Percentiles rank a stretch among this genome's conserved stretches.
Evolutionary conservation across 2,888 invertebrate species (phyloP).

Genomic region (Agonopterix subpropinquella): DNA sequence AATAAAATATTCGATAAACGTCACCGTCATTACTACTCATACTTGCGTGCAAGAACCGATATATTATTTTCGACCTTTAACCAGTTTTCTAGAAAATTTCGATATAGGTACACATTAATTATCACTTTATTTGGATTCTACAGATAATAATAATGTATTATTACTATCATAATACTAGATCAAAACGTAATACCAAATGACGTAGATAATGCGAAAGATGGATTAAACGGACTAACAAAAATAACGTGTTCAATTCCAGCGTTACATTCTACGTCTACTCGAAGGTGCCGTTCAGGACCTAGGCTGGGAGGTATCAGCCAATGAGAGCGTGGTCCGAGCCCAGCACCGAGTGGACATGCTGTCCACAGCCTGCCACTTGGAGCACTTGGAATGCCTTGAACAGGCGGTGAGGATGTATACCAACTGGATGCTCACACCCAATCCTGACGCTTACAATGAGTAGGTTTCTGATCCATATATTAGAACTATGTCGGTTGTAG

Average conservation of each 20-base stretch:
- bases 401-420: conserved; percentile 83
- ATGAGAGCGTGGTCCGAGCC: conserved; percentile 80
- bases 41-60: too few relatives aligned
- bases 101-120: too few relatives aligned
- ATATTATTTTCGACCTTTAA: too few relatives aligned
- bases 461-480: conserved; percentile 51
- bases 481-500: too few relatives aligned
- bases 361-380: conserved; percentile 84
- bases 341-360: conserved; percentile 84
- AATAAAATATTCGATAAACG: too few relatives aligned
- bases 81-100: too few relatives aligned
- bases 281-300: conserved; percentile 80
- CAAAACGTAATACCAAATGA: too few relatives aligned
- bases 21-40: too few relatives aligned
- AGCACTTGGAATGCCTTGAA: conserved; percentile 83
- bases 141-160: too few relatives aligned
- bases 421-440: conserved; percentile 83
- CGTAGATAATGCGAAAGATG: too few relatives aligned
- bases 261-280: conserved; percentile 80
- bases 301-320: conserved; percentile 79
- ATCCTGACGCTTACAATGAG: conserved; percentile 85
- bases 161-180: too few relatives aligned
- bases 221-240: not conserved
- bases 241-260: conserved; percentile 55
- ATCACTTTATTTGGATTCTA: too few relatives aligned